Evolutionary conservation across 2,113 vertebrate genomes (phyloP).

Genomic region (Camelus bactrianus): DNA sequence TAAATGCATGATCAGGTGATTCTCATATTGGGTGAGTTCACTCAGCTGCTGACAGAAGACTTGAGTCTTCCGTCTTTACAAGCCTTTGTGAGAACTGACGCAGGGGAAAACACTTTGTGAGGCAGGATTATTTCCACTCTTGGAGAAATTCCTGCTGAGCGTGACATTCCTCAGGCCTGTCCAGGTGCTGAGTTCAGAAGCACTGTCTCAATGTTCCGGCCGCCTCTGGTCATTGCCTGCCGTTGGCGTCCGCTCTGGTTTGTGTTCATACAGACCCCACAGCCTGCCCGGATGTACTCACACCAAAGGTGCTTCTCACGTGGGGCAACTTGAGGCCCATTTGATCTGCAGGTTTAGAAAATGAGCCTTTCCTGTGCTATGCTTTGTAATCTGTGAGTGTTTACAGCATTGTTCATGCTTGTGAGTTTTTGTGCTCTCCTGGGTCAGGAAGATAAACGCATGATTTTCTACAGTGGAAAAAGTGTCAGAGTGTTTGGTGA

Average conservation of each 20-base stretch:
- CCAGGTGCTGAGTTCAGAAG: neutral
- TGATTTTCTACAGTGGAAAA: neutral
- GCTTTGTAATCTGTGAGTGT: neutral
- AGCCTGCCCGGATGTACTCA: neutral
- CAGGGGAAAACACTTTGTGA: neutral
- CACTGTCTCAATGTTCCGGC: neutral
- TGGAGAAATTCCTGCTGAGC: neutral
- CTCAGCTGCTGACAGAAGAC: neutral
- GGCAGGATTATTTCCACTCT: neutral
- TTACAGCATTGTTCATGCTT: neutral
- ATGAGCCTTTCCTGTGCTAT: fast-evolving
- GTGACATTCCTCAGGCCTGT: neutral
- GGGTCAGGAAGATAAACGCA: neutral
- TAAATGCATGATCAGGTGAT: neutral
- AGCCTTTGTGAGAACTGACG: neutral
- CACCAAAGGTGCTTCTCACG: fast-evolving
- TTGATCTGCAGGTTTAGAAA: neutral
- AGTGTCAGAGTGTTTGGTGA: neutral
- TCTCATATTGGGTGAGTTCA: too few relatives aligned
- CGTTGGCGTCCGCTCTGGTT: neutral
- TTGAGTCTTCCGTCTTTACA: neutral
- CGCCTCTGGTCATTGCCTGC: neutral
- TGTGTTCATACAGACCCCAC: neutral
- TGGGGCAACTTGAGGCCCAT: fast-evolving
- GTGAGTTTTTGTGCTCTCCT: neutral